Evolutionary conservation across 2,797 vertebrate genomes (phyloP).

Genomic region (Enteromius viviparus): DNA sequence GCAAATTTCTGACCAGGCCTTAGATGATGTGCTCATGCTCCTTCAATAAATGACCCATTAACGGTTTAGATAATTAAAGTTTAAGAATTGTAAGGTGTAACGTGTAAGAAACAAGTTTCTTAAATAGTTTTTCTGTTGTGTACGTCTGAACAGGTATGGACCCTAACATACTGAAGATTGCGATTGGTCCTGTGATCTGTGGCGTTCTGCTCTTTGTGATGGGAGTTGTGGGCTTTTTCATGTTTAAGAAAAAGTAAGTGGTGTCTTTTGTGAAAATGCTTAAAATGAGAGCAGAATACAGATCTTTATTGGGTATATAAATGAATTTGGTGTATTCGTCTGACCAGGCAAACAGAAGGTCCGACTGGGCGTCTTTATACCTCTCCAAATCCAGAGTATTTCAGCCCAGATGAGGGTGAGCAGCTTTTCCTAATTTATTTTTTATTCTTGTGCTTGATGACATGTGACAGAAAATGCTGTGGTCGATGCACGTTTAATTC

Average conservation of each 20-base stretch:
- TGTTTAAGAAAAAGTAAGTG: conserved; percentile 90
- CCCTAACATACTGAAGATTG: conserved; percentile 85
- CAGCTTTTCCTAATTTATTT: not conserved
- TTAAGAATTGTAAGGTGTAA: too few species aligned
- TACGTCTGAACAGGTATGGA: conserved; percentile 67
- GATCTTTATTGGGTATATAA: not conserved
- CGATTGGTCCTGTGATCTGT: conserved; percentile 89
- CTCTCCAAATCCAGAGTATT: conserved; percentile 95
- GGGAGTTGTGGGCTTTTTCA: conserved; percentile 78
- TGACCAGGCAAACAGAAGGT: conserved; percentile 87
- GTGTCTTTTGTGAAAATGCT: not conserved
- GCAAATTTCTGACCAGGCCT: too few species aligned
- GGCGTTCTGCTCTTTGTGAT: conserved; percentile 82
- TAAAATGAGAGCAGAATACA: not conserved
- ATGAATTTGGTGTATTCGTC: not conserved
- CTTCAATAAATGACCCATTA: not conserved
- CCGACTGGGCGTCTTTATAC: conserved; percentile 91
- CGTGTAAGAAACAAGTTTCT: too few species aligned
- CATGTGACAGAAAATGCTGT: not conserved
- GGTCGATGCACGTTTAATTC: conserved; percentile 20
- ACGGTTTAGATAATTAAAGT: too few species aligned
- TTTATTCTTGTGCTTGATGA: conserved; percentile 1
- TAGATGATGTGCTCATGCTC: not conserved
- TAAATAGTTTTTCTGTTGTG: not conserved
- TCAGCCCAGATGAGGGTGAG: conserved; percentile 93